These are phyloP conservation scores for Scaptodrosophila lebanonensis DNA, from an alignment of 1,140 invertebrate species.

Conservation along the genomic window DNA sequence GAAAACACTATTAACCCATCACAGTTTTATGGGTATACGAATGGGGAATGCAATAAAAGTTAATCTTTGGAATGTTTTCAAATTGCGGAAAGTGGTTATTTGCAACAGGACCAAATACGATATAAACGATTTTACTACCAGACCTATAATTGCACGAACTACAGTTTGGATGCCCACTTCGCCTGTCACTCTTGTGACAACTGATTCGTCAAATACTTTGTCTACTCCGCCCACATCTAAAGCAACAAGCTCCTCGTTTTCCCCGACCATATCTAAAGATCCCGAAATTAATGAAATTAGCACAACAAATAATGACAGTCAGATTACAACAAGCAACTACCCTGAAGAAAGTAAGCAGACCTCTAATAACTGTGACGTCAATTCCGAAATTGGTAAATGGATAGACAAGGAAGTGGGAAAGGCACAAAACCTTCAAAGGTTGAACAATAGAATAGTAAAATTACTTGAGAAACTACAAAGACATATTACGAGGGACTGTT, in stretches of 20 bases:
- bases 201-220: no score
- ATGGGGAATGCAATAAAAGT: conserved; percentile 1
- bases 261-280: no score
- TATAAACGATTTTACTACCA: not conserved
- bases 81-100: conserved; percentile 9
- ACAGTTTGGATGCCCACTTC: no score
- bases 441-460: not conserved
- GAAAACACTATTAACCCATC: conserved; percentile 11
- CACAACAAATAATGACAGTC: no score
- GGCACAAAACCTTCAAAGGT: not conserved
- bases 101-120: conserved; percentile 26
- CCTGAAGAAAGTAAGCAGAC: no score
- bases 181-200: no score
- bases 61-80: conserved; percentile 18
- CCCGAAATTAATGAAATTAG: no score
- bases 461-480: not conserved
- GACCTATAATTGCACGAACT: not conserved
- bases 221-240: no score
- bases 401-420: conserved; percentile 18
- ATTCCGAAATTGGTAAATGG: conserved; percentile 12
- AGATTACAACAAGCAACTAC: no score
- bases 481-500: conserved; percentile 3
- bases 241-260: no score
- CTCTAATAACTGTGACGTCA: not conserved
- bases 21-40: conserved; percentile 1